Percentiles rank a stretch among this genome's conserved stretches.
These are phyloP conservation scores for Cydia strobilella DNA, from an alignment of 1,140 invertebrate genomes.

Conservation along the genomic window DNA sequence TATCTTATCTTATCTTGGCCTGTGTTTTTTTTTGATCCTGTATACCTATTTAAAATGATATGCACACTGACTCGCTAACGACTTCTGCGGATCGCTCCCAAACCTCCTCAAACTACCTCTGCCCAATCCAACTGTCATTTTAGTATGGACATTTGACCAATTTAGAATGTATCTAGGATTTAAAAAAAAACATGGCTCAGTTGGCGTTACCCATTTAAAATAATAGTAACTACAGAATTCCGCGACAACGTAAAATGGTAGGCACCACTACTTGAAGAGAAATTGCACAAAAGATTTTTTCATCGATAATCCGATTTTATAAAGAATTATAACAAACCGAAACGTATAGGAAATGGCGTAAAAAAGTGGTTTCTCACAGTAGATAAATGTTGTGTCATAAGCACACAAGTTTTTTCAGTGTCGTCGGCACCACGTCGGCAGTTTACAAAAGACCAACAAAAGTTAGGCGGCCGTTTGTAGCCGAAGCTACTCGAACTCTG, in stretches of 20 bases:
- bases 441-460: conserved; percentile 61
- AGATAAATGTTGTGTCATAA: conserved; percentile 62
- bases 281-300: conserved; percentile 26
- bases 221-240: too few relatives aligned
- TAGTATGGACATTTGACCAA: too few relatives aligned
- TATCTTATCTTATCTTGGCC: too few relatives aligned
- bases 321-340: conserved; percentile 39
- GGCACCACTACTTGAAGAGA: not conserved
- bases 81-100: too few relatives aligned
- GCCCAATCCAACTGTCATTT: too few relatives aligned
- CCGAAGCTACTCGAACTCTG: conserved; percentile 53
- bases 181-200: too few relatives aligned
- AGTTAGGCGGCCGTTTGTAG: conserved; percentile 62
- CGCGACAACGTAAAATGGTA: not conserved
- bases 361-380: conserved; percentile 56
- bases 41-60: too few relatives aligned
- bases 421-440: conserved; percentile 54
- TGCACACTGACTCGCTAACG: too few relatives aligned
- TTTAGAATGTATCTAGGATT: too few relatives aligned
- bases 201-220: too few relatives aligned
- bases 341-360: conserved; percentile 42
- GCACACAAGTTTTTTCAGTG: conserved; percentile 55
- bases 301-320: conserved; percentile 43
- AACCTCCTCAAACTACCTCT: too few relatives aligned
- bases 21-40: too few relatives aligned